phyloP scores from a whole-genome alignment of 2,113 vertebrate species.

The Lepisosteus oculatus region DNA sequence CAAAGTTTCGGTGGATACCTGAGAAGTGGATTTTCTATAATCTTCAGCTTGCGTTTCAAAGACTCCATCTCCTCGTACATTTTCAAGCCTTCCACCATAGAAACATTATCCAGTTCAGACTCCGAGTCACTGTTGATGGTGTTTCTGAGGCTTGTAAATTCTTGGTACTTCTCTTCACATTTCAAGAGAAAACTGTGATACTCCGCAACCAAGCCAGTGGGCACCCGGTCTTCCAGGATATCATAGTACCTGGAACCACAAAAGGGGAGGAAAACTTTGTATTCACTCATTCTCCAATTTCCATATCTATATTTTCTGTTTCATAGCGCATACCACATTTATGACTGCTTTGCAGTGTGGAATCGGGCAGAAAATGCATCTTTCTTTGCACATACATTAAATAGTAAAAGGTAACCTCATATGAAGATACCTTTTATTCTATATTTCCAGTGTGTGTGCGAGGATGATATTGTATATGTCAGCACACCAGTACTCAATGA shows the following conservation, averaged over 20 bases:
- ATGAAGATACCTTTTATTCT: too few relatives aligned
- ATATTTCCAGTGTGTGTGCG: too few relatives aligned
- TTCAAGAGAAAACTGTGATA: constrained; percentile 73
- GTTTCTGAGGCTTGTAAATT: constrained; percentile 77
- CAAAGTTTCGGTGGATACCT: constrained; percentile 53
- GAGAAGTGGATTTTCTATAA: constrained; percentile 90
- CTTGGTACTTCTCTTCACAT: constrained; percentile 74
- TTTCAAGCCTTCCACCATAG: constrained; percentile 89
- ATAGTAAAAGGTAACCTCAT: too few relatives aligned
- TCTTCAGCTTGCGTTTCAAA: constrained; percentile 82
- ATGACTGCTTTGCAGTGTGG: too few relatives aligned
- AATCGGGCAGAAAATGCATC: too few relatives aligned
- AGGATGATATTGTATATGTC: too few relatives aligned
- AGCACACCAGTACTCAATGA: too few relatives aligned
- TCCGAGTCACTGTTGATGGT: constrained; percentile 72
- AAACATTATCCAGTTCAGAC: constrained; percentile 77
- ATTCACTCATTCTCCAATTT: too few relatives aligned
- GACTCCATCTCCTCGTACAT: constrained; percentile 82
- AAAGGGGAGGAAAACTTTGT: not conserved
- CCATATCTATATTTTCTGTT: too few relatives aligned
- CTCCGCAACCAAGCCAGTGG: constrained; percentile 79
- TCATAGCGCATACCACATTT: not conserved
- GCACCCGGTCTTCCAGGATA: constrained; percentile 85
- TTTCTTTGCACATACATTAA: too few relatives aligned
- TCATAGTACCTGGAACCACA: constrained; percentile 81